Percentiles rank a stretch among this genome's conserved stretches.
phyloP scores from a whole-genome alignment of 2,888 invertebrate genomes.

The Cantharis lateralis region DNA sequence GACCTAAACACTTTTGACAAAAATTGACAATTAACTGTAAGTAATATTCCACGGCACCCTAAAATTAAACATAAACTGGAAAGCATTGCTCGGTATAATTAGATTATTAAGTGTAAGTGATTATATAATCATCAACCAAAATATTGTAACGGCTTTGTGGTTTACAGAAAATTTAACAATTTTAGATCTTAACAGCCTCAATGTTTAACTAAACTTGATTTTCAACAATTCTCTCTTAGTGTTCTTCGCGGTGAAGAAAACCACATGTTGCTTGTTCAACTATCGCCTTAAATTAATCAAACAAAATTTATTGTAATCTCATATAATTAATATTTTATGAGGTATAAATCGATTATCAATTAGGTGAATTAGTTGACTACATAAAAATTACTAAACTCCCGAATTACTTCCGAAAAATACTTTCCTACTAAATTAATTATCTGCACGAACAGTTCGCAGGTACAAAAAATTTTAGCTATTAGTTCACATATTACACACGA shows the following conservation, averaged over 20 bases:
- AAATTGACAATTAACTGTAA: not conserved
- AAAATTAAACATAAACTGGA: not conserved
- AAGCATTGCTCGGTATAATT: not conserved
- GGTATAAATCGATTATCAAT: not conserved
- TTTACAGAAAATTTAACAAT: conserved; percentile 5
- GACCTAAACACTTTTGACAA: not conserved
- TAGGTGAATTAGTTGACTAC: not conserved
- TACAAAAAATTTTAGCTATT: conserved; percentile 27
- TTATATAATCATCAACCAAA: not conserved
- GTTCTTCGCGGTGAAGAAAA: conserved; percentile 1
- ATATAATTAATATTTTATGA: not conserved
- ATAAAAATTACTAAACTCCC: not conserved
- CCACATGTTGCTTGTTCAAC: conserved; percentile 1
- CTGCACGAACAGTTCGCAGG: conserved; percentile 18
- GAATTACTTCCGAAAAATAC: conserved; percentile 16
- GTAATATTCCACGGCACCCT: not conserved
- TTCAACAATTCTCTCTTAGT: conserved; percentile 1
- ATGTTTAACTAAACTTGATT: conserved; percentile 2
- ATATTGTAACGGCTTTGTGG: conserved; percentile 2
- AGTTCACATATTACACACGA: conserved; percentile 31
- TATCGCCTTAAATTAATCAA: not conserved
- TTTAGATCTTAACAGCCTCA: conserved; percentile 3
- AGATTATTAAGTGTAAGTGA: not conserved
- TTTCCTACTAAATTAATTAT: conserved; percentile 25
- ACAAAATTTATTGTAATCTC: not conserved